Evolutionary conservation across 2,888 invertebrate species (phyloP), one percentile per base, ranked within the genome.

Genomic region (Mythimna loreyi): DNA sequence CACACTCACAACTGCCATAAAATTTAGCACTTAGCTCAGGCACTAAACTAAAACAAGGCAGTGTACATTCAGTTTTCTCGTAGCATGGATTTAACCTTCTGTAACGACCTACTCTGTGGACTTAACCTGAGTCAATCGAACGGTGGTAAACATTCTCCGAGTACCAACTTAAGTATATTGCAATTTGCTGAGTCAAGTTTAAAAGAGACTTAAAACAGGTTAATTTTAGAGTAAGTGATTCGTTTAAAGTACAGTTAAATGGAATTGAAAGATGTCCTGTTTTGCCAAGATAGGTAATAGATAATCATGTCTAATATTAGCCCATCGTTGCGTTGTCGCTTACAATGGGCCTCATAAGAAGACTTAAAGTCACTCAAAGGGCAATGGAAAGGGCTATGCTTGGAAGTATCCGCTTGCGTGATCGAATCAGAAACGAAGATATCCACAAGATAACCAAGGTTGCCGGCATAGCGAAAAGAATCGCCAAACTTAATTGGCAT

Each of bases 111-210:
- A 69, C 25, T 55, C 55, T 28, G 47, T 69, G 70, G 40, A 11
- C 52, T n/a, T 61, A 57, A 60, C 36, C 16, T 19, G 19, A 60
- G 28, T 40, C 74, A 53, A 67, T 75, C 49, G 50, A 56, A 73
- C 28, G 45, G 33, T 50, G 45, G 67, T 60, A 80, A 66, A 80
- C 50, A 59, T 79, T 49, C 45, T 49, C 23, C 47, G 53, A 62
- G 64, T 25, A 43, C 25, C 59, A 58, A 70, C 72, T 78, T 73
- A 73, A 74, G 73, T 74, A 74, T 73, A 79, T 74, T 65, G 65
- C 72, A 47, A 78, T 78, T 59, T 47, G 36, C 36, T 21, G 23
- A 58, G 45, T 56, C 23, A 75, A 68, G 36, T 43, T 55, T 76
- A 47, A 70, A 75, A 47, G n/a, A 75, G n/a, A 47, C 16, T 45